A percentile compares a stretch with the other conserved stretches of the same genome.
Evolutionary conservation across 2,888 invertebrate species (phyloP).

Genomic region (Artemia sp.): DNA sequence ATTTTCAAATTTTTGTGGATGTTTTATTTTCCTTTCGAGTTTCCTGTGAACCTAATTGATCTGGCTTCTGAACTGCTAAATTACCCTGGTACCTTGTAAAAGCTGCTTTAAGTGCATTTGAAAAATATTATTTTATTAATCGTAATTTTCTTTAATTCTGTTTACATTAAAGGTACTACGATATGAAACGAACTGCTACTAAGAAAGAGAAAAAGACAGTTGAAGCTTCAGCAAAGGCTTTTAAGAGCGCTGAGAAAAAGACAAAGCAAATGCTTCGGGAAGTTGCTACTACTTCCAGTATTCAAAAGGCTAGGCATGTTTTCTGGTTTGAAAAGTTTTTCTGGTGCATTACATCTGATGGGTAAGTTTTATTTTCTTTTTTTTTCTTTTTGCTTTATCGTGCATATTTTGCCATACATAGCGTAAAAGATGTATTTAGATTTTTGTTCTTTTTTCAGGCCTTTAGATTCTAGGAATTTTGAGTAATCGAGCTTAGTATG

Average conservation of each 20-base stretch:
- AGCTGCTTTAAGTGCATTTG: too few species aligned
- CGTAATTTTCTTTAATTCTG: constrained; percentile 4
- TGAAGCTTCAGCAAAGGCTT: constrained; percentile 76
- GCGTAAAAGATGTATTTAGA: too few species aligned
- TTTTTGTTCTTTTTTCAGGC: too few species aligned
- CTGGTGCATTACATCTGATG: constrained; percentile 96
- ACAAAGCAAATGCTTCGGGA: constrained; percentile 86
- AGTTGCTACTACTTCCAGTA: constrained; percentile 72
- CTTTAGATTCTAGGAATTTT: too few species aligned
- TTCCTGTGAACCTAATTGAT: too few species aligned
- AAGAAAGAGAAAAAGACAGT: constrained; percentile 90
- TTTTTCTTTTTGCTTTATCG: too few species aligned
- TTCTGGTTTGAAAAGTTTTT: constrained; percentile 99
- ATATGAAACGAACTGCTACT: constrained; percentile 70
- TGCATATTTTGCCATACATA: too few species aligned
- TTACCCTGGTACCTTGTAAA: too few species aligned
- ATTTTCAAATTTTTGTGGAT: too few species aligned
- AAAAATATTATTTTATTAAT: neutral
- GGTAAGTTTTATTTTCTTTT: constrained; percentile 31
- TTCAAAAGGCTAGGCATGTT: constrained; percentile 79
- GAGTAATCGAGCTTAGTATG: too few species aligned
- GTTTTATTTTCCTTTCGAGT: too few species aligned
- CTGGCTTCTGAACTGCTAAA: too few species aligned
- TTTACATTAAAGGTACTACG: constrained; percentile 52
- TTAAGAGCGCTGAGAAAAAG: constrained; percentile 87